Evolutionary conservation across 2,113 vertebrate genomes (phyloP), one percentile per base, ranked within the genome.

Genomic region (Puntigrus tetrazona): DNA sequence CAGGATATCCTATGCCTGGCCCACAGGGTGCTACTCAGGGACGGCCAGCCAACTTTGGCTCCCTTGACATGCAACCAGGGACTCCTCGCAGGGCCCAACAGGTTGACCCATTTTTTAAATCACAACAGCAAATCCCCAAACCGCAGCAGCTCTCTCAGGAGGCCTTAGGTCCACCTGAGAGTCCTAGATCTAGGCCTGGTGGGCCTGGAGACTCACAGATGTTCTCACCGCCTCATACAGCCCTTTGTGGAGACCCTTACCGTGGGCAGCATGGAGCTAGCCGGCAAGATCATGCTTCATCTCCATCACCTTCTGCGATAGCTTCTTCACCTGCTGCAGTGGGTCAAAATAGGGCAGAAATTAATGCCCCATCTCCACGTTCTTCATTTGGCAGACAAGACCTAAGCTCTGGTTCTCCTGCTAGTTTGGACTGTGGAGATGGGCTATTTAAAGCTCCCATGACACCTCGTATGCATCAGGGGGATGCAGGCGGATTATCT

Each of bases 371-470:
- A 43, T 98, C 97, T 16, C 96, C 97, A 2, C 95, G 96, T 70
- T 87, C 93, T 20, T 89, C 93, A 52, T 93, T 94, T 1, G 94
- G 94, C 86, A 90, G 92, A 77, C 86, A 84, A 61, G 94, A 95
- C 11, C 82, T 94, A 25, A 95, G 95, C 75, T 88, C 94, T 69
- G 94, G 95, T 77, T 97, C 97, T 0, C 96, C 97, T 0, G 90
- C 95, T 81, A 94, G 95, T 34, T 73, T 95, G 76, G 95, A 96
- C 45, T 92, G 95, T 10, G 94, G 93, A 45, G 89, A 92, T 84
- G 95, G 96, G 47, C 94, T 98, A 83, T 98, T 98, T 90, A 99
- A 99, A 94, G 97, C 97, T 77, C 97, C 97, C 8, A 90, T 98
- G 93, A 99, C 96, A 29, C 97, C 97, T 41, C 94, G 97, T 86